A percentile compares a stretch with the other conserved stretches of the same genome.
These are phyloP conservation scores for Lasioglossum malachurum DNA, from an alignment of 2,888 invertebrate genomes.

Conservation along the genomic window DNA sequence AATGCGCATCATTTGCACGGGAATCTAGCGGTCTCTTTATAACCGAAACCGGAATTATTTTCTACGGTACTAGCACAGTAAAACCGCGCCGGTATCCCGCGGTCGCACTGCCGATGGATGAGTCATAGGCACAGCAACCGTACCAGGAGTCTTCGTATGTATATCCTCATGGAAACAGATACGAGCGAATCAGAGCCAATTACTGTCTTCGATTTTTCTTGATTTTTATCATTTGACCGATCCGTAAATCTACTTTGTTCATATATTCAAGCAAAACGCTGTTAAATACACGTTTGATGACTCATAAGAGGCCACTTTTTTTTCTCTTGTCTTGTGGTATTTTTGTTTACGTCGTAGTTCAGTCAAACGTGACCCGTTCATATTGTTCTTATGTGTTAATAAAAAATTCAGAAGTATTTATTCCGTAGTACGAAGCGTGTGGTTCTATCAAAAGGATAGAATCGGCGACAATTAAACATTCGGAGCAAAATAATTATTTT, in stretches of 20 bases:
- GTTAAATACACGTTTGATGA: neutral
- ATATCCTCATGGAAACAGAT: slow-evolving; percentile 42
- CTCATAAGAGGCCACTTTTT: neutral
- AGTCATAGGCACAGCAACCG: slow-evolving; percentile 42
- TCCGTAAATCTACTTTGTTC: neutral
- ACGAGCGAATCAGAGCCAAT: slow-evolving; percentile 22
- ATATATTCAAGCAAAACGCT: neutral
- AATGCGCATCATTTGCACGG: slow-evolving; percentile 9
- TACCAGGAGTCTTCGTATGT: slow-evolving; percentile 49
- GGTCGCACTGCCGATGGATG: slow-evolving; percentile 53
- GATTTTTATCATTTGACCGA: neutral
- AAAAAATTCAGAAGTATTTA: too few relatives aligned
- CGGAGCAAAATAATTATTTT: neutral
- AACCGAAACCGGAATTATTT: slow-evolving; percentile 53
- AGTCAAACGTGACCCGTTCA: neutral
- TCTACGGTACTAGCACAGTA: neutral
- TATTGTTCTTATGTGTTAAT: neutral
- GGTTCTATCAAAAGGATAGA: neutral
- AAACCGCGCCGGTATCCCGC: slow-evolving; percentile 35
- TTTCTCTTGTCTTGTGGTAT: neutral
- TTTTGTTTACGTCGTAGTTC: slow-evolving; percentile 21
- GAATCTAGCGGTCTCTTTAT: slow-evolving; percentile 20
- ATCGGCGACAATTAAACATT: neutral
- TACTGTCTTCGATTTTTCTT: neutral
- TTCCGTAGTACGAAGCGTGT: neutral